Base-by-base conservation (phyloP, 2,113 vertebrate species). In the Crotalus viridis region DNA sequence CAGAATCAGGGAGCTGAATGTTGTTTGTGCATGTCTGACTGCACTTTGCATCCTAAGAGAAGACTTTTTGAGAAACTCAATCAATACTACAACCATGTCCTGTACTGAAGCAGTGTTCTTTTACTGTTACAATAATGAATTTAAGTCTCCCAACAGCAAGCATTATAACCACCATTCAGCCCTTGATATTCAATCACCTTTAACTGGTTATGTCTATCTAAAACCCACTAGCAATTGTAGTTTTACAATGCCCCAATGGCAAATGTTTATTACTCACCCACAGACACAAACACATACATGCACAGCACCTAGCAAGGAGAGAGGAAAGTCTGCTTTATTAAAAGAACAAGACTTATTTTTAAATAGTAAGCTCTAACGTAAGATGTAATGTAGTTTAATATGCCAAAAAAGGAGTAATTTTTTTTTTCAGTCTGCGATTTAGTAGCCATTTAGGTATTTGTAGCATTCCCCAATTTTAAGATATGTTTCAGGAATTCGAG, bases 1-100 rank as follows among this genome's bases (percentile, higher is more conserved):
- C 97, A 96, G 96, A 98, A 97, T 96, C 96, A 96, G 97, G 97
- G 96, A 96, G 95, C 95, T 94, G 95, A 97, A 93, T 95, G 94
- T 98, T 95, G 96, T 97, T 98, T 97, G 96, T 97, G 97, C 96
- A 97, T 98, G 96, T 98, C 97, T 97, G 95, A 97, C 97, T 98
- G 97, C 97, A 96, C 97, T 98, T 96, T 98, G 97, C 98, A 98
- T 98, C 97, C 97, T 98, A 98, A 99, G 97, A 98, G 97, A 97
- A 97, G 97, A 98, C 96, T 98, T 98, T 81, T 97, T 94, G 96
- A 96, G 96, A 95, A 97, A 95, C 91, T 95, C 94, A 97, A 99
- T 98, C 98, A 96, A 98, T 98, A 98, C 96, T 97, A 97, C 96
- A 96, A 97, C 96, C 96, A 96, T 97, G 97, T 97, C 94, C 94